Percentiles rank a stretch among this genome's conserved stretches.
These are phyloP conservation scores for Myocastor coypus DNA, from an alignment of 2,113 vertebrate genomes.

Conservation along the genomic window DNA sequence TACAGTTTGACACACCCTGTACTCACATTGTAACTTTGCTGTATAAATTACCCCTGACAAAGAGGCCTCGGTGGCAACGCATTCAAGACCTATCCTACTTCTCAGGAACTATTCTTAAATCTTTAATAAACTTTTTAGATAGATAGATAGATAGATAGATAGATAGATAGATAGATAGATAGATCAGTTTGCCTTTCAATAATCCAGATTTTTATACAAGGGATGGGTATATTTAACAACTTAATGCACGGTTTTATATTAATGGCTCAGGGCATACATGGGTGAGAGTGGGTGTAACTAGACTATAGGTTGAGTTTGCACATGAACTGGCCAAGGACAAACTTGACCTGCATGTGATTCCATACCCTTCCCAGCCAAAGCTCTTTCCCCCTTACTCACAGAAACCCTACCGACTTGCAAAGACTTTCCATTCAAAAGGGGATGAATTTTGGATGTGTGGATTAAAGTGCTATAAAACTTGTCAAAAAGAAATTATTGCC, in stretches of 20 bases:
- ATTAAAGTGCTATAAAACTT: not conserved
- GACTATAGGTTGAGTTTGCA: not conserved
- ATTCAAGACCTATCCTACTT: not conserved
- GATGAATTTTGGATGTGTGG: conserved; percentile 29
- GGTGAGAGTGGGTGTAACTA: too few species aligned
- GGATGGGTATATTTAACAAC: not conserved
- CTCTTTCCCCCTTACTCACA: not conserved
- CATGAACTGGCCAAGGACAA: not conserved
- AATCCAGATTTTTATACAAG: not conserved
- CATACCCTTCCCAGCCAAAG: too few species aligned
- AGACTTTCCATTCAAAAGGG: conserved; percentile 40
- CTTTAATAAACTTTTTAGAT: not conserved
- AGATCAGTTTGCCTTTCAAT: not conserved
- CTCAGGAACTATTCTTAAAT: not conserved
- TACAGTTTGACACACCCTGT: not conserved
- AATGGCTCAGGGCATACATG: not conserved
- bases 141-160: not conserved
- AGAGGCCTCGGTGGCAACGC: not conserved
- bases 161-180: not conserved
- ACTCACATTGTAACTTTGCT: not conserved
- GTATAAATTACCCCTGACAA: not conserved
- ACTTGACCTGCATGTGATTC: not conserved
- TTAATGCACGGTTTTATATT: not conserved
- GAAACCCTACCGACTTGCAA: conserved; percentile 8
- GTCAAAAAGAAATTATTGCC: not conserved